Percentiles rank a stretch among this genome's conserved stretches.
Conservation (phyloP, 1,140 invertebrate genomes). For the Agrilus planipennis region DNA sequence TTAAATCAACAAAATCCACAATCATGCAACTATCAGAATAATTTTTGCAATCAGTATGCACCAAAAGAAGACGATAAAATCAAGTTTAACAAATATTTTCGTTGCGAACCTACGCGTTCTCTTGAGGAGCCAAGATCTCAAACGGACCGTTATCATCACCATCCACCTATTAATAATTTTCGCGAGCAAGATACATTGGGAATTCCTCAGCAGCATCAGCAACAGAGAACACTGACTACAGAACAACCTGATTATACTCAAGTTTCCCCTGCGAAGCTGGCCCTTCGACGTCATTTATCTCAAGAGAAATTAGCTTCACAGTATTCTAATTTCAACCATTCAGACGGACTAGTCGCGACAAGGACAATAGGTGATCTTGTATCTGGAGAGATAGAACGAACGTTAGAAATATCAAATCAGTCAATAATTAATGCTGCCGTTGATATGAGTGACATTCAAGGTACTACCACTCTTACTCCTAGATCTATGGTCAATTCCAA, state of each 20-base stretch:
- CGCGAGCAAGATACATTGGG: slow-evolving; percentile 20
- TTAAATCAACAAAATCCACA: slow-evolving; percentile 3
- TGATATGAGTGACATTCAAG: slow-evolving; percentile 60
- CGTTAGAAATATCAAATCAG: slow-evolving; percentile 76
- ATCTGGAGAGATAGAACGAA: slow-evolving; percentile 78
- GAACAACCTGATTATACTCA: slow-evolving; percentile 55
- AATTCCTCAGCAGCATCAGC: slow-evolving; percentile 19
- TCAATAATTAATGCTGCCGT: slow-evolving; percentile 74
- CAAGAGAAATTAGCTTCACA: slow-evolving; percentile 58
- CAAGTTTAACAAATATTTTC: slow-evolving; percentile 14
- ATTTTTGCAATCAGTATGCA: slow-evolving; percentile 7
- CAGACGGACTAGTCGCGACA: slow-evolving; percentile 40
- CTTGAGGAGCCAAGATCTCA: slow-evolving; percentile 6
- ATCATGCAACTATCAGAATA: background rate
- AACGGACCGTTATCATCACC: no score
- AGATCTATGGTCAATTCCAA: slow-evolving; percentile 40
- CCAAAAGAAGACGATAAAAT: slow-evolving; percentile 12
- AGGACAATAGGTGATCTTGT: slow-evolving; percentile 76
- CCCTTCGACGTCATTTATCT: slow-evolving; percentile 64
- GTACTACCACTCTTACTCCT: slow-evolving; percentile 27
- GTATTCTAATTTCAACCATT: slow-evolving; percentile 26
- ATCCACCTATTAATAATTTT: slow-evolving; percentile 20
- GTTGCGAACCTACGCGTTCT: slow-evolving; percentile 13
- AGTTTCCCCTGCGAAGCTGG: slow-evolving; percentile 77
- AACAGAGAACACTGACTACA: slow-evolving; percentile 10